Base-by-base conservation (phyloP, 2,113 vertebrate species). In the Chloebia gouldiae region DNA sequence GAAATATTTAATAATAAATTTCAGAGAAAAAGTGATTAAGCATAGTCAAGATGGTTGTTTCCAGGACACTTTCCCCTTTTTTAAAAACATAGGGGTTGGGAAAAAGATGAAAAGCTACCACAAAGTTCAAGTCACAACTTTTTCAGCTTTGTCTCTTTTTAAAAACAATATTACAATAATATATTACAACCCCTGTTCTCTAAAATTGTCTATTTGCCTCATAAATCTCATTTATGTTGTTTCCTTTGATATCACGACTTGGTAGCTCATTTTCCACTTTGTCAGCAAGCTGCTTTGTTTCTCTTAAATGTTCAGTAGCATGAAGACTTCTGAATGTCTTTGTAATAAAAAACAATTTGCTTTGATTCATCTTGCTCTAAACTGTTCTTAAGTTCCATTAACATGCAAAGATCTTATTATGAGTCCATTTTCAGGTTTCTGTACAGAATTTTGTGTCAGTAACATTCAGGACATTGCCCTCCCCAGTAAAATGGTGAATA, bases 191-290 rank as follows among this genome's bases (percentile, higher is more conserved):
- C 27, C 16, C 44, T 60, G 54, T 50, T 92, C 85, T 81, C 92
- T 75, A 96, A 96, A 95, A 71, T 61, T 90, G 91, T 91, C 93
- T 75, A 83, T 87, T 87, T 95, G 79, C 64, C 82, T 95, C 60
- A 68, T 94, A 93, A 96, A 96, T 95, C 81, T 91, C 79, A 83
- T 83, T 95, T 90, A 95, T 90, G 51, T 65, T 93, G 85, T 71
- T 95, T 90, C 78, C 72, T 93, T 81, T 94, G 85, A 93, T 93
- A 83, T 51, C 68, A 86, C 60, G 81, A 75, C 75, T 90, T 81
- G 79, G 75, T 88, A 94, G 93, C 24, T 93, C 30, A 83, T 92
- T 94, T 96, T 95, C 71, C 51, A 92, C 85, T 94, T 82, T 1
- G 60, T 92, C 82, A 93, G 92, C 89, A 96, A 93, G 39, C 73